Evolutionary conservation across 2,797 vertebrate genomes (phyloP).

Genomic region (Megalops cyprinoides): DNA sequence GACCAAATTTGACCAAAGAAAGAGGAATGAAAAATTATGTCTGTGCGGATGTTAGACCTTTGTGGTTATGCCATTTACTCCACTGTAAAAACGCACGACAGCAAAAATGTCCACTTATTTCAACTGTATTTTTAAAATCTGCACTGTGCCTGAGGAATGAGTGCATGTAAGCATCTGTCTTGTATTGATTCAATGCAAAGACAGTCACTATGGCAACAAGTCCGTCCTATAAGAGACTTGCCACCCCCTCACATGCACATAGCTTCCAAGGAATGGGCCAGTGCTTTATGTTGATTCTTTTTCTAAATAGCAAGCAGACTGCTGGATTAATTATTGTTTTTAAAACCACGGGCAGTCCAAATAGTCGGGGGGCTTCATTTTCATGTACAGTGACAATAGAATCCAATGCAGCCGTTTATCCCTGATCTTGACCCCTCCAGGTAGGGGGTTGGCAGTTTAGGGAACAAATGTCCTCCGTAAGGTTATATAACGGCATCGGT

Average conservation of each 20-base stretch:
- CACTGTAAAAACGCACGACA: neutral
- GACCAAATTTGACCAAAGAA: neutral
- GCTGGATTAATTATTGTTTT: neutral
- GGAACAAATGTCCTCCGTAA: neutral
- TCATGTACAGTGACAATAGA: neutral
- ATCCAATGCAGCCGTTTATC: neutral
- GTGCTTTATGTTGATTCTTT: neutral
- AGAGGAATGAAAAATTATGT: neutral
- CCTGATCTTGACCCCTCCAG: neutral
- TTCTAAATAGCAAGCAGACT: neutral
- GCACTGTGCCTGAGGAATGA: neutral
- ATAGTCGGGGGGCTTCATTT: neutral
- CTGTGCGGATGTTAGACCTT: neutral
- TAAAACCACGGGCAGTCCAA: neutral
- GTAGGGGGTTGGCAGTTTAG: neutral
- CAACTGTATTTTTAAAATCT: neutral
- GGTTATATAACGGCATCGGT: neutral
- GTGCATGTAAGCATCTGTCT: conserved; percentile 38
- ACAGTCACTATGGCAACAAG: conserved; percentile 79
- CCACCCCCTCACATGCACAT: conserved; percentile 47
- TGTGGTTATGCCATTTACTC: neutral
- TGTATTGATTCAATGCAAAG: conserved; percentile 76
- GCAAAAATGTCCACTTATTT: neutral
- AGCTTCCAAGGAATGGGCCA: neutral
- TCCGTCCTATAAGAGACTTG: conserved; percentile 68